phyloP scores from a whole-genome alignment of 2,888 invertebrate genomes.

The Leucozona laternaria region DNA sequence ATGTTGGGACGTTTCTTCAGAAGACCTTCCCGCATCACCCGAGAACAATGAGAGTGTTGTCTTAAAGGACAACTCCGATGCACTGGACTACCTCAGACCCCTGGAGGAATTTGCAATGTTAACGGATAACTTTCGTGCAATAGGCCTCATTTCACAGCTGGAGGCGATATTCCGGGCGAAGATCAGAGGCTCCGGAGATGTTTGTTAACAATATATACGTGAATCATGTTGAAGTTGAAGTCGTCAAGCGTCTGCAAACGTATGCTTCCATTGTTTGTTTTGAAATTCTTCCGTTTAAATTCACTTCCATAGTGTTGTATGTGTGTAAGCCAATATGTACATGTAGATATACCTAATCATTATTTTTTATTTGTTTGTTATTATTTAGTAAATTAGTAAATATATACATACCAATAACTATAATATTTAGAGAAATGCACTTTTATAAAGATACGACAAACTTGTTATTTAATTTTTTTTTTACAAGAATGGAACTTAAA shows the following conservation, averaged over 20 bases:
- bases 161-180: slow-evolving; percentile 80
- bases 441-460: slow-evolving; percentile 54
- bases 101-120: slow-evolving; percentile 82
- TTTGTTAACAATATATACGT: background rate
- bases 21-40: slow-evolving; percentile 49
- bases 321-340: slow-evolving; percentile 57
- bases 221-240: slow-evolving; percentile 23
- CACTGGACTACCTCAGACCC: slow-evolving; percentile 80
- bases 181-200: slow-evolving; percentile 24
- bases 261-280: slow-evolving; percentile 72
- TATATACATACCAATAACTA: background rate
- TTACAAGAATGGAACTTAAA: slow-evolving; percentile 9
- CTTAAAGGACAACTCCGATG: slow-evolving; percentile 77
- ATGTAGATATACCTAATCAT: slow-evolving; percentile 33
- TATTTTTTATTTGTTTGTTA: slow-evolving; percentile 13
- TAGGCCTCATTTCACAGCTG: slow-evolving; percentile 81
- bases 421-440: slow-evolving; percentile 64
- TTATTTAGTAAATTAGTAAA: slow-evolving; percentile 68
- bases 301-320: slow-evolving; percentile 69
- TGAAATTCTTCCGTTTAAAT: slow-evolving; percentile 63
- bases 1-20: slow-evolving; percentile 45
- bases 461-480: slow-evolving; percentile 19
- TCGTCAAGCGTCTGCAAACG: slow-evolving; percentile 36
- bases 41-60: slow-evolving; percentile 44
- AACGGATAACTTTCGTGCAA: slow-evolving; percentile 82